Conservation (phyloP, 2,888 invertebrate genomes). For the Philaethria dido region DNA sequence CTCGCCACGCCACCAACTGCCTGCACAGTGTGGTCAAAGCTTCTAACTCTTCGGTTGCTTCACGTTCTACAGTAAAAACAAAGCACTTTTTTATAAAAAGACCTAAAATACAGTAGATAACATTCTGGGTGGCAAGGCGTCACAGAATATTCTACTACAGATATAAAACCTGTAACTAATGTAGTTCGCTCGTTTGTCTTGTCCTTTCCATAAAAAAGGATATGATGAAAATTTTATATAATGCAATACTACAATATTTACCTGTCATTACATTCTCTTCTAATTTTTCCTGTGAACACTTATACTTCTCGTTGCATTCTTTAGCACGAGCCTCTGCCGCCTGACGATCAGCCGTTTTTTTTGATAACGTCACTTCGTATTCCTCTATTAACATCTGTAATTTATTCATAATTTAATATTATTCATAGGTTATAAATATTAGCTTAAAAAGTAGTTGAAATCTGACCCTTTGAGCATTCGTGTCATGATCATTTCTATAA, state of each 20-base stretch:
- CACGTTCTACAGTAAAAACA: slow-evolving; percentile 67
- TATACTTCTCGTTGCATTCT: slow-evolving; percentile 73
- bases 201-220: too few relatives aligned
- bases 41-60: slow-evolving; percentile 83
- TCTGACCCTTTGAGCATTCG: slow-evolving; percentile 84
- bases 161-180: too few relatives aligned
- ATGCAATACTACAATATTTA: slow-evolving; percentile 43
- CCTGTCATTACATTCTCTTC: slow-evolving; percentile 72
- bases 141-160: too few relatives aligned
- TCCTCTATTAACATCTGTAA: slow-evolving; percentile 78
- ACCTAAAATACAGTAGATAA: too few relatives aligned
- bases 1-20: slow-evolving; percentile 85
- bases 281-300: slow-evolving; percentile 72
- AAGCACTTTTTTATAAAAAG: too few relatives aligned
- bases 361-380: slow-evolving; percentile 79
- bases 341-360: slow-evolving; percentile 76
- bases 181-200: too few relatives aligned
- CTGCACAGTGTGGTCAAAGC: slow-evolving; percentile 80
- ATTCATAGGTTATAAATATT: neutral
- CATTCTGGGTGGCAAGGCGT: too few relatives aligned
- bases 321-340: slow-evolving; percentile 78
- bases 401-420: neutral
- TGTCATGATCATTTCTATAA: slow-evolving; percentile 84
- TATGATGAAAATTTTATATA: too few relatives aligned
- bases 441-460: neutral